phyloP scores from a whole-genome alignment of 2,888 invertebrate species.

The Apamea epomidion region DNA sequence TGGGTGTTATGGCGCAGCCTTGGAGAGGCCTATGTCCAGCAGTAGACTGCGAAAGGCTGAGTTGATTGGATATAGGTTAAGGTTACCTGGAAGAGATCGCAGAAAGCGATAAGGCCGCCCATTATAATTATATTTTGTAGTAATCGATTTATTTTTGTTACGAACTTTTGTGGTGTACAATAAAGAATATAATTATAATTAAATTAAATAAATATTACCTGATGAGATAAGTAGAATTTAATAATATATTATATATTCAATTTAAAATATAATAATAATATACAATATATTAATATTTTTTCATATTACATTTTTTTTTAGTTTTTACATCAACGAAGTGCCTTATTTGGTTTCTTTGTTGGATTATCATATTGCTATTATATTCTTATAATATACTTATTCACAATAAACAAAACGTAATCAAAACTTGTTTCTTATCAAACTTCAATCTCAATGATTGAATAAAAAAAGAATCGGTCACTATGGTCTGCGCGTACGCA shows the following conservation, averaged over 20 bases:
- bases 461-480: conserved; percentile 20
- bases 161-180: not conserved
- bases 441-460: conserved; percentile 13
- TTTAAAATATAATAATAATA: too few species aligned
- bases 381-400: not conserved
- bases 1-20: not conserved
- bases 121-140: not conserved
- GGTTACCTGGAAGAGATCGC: not conserved
- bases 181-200: not conserved
- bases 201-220: not conserved
- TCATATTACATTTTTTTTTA: not conserved
- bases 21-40: not conserved
- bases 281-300: too few species aligned
- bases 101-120: not conserved
- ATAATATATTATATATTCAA: not conserved
- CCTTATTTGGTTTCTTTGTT: too few species aligned
- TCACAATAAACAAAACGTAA: conserved; percentile 29
- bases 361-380: not conserved
- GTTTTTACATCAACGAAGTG: not conserved
- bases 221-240: not conserved
- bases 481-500: conserved; percentile 26
- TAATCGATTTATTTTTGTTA: not conserved
- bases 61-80: not conserved
- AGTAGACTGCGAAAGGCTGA: not conserved
- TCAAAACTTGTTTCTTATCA: conserved; percentile 37